Percentiles rank a stretch among this genome's conserved stretches.
phyloP scores from a whole-genome alignment of 2,113 vertebrate genomes.

The Phyllopteryx taeniolatus region DNA sequence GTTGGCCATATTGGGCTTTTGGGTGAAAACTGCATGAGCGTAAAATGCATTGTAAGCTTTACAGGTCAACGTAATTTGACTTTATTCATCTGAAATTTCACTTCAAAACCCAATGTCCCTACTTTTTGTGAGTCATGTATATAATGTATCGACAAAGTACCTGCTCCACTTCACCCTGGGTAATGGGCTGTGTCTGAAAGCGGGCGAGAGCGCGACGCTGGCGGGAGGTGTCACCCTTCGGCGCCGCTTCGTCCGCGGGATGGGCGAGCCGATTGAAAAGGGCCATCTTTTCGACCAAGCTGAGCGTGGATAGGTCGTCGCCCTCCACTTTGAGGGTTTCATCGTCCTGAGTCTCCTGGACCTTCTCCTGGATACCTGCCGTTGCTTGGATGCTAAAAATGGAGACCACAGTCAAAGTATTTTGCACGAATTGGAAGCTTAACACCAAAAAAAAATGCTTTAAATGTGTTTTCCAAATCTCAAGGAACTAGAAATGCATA shows the following conservation, averaged over 20 bases:
- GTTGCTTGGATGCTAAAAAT: constrained; percentile 58
- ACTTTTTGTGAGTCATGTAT: background rate
- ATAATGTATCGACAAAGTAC: constrained; percentile 56
- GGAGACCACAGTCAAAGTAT: background rate
- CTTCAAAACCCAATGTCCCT: too few species aligned
- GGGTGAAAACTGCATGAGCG: background rate
- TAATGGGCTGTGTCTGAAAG: constrained; percentile 96
- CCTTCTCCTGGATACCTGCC: constrained; percentile 51
- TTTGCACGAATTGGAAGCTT: background rate
- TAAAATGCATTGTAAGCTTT: background rate
- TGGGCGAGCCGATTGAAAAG: constrained; percentile 92
- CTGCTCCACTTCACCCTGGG: constrained; percentile 90
- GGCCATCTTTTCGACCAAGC: constrained; percentile 93
- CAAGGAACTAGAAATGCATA: too few species aligned
- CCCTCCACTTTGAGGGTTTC: constrained; percentile 64
- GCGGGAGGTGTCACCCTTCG: constrained; percentile 69
- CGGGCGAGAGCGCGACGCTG: constrained; percentile 85
- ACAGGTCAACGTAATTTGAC: too few species aligned
- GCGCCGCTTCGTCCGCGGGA: constrained; percentile 70
- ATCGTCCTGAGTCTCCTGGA: constrained; percentile 21
- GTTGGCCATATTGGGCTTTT: background rate
- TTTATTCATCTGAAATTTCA: too few species aligned
- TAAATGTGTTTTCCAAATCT: background rate
- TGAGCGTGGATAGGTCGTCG: constrained; percentile 87
- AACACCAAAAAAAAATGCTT: background rate